A percentile compares a stretch with the other conserved stretches of the same genome.
These are phyloP conservation scores for Etheostoma nigrum DNA, from an alignment of 2,797 vertebrate genomes.

Conservation along the genomic window DNA sequence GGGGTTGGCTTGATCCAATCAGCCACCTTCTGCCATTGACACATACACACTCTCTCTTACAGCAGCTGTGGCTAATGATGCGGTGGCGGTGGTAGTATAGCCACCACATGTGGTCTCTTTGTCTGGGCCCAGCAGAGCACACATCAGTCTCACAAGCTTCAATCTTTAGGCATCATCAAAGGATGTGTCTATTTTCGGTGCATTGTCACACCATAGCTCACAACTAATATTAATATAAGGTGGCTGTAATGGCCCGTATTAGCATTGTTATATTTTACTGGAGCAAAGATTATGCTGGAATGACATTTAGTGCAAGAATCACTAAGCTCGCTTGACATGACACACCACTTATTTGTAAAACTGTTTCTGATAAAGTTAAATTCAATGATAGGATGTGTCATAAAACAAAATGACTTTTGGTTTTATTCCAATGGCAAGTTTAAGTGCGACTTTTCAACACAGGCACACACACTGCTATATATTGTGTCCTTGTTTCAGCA, in stretches of 20 bases:
- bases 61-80: slow-evolving; percentile 81
- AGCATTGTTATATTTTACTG: background rate
- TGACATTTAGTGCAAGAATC: slow-evolving; percentile 4
- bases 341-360: background rate
- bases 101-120: slow-evolving; percentile 78
- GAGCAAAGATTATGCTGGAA: background rate
- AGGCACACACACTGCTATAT: background rate
- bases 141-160: slow-evolving; percentile 55
- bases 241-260: slow-evolving; percentile 6
- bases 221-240: slow-evolving; percentile 11
- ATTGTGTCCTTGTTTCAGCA: background rate
- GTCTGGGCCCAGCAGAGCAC: slow-evolving; percentile 67
- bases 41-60: slow-evolving; percentile 33
- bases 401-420: background rate
- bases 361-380: background rate
- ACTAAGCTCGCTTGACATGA: background rate
- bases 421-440: background rate
- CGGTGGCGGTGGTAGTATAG: slow-evolving; percentile 52
- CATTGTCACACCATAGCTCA: slow-evolving; percentile 31
- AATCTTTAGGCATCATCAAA: slow-evolving; percentile 59
- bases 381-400: background rate
- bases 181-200: slow-evolving; percentile 43
- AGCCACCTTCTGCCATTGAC: slow-evolving; percentile 52
- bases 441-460: background rate
- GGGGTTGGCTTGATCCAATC: slow-evolving; percentile 72